Evolutionary conservation across 2,797 vertebrate genomes (phyloP).

Genomic region (Morus bassanus): DNA sequence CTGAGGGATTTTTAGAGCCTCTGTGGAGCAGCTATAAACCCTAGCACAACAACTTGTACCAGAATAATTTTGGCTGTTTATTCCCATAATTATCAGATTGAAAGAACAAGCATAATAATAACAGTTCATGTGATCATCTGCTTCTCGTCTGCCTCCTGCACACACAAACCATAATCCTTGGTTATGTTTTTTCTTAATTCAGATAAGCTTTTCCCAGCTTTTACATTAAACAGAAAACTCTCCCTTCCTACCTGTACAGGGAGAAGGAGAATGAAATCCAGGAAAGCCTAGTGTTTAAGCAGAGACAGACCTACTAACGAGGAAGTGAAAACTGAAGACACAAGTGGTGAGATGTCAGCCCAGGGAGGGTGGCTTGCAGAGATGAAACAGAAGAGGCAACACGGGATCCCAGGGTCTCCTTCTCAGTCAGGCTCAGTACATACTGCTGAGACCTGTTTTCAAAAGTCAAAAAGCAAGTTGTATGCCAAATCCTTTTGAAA

Average conservation of each 20-base stretch:
- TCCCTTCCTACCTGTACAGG: background rate
- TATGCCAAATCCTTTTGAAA: background rate
- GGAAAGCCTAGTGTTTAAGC: background rate
- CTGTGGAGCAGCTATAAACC: background rate
- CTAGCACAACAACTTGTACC: background rate
- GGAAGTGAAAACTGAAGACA: background rate
- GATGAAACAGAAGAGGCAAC: background rate
- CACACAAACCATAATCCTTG: background rate
- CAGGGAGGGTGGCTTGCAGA: background rate
- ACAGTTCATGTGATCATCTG: background rate
- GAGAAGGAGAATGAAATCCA: background rate
- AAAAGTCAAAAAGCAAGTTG: background rate
- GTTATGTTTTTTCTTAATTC: background rate
- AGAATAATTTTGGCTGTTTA: background rate
- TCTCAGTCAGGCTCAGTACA: fast-evolving
- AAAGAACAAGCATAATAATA: background rate
- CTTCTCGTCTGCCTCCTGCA: background rate
- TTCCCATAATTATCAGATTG: background rate
- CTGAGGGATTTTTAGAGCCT: background rate
- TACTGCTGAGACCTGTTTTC: background rate
- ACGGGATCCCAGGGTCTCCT: background rate
- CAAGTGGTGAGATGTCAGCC: background rate
- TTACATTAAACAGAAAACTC: background rate
- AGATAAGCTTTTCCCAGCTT: background rate
- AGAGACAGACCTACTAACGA: background rate